Conservation (phyloP, 2,888 invertebrate species). For the Plebejus argus region DNA sequence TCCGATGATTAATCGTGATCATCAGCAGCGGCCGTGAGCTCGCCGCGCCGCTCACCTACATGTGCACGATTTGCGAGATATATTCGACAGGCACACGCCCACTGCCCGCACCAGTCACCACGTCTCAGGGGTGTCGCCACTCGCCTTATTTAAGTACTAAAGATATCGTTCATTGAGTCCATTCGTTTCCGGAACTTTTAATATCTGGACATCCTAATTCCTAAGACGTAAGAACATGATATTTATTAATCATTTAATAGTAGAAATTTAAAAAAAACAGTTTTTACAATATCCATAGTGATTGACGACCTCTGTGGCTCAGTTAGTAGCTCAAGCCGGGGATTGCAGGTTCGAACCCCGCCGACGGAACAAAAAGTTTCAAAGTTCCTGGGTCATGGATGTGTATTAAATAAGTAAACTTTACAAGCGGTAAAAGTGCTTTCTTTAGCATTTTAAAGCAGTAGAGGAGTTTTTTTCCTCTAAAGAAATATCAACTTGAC, state of each 20-base stretch:
- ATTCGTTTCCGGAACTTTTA: not conserved
- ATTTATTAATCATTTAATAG: no score
- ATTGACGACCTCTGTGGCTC: no score
- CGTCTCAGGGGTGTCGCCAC: not conserved
- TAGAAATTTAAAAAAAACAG: no score
- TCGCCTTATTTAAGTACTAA: not conserved
- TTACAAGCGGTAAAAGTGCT: no score
- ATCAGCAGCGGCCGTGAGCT: slow-evolving; percentile 15
- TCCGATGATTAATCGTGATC: slow-evolving; percentile 3
- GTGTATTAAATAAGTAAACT: no score
- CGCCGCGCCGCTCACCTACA: slow-evolving; percentile 1
- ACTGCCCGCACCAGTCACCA: not conserved
- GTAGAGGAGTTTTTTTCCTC: not conserved
- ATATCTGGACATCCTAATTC: no score
- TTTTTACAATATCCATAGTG: no score
- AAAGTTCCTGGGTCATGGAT: no score
- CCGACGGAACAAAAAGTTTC: no score
- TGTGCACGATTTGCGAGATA: slow-evolving; percentile 3
- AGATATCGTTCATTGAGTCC: not conserved
- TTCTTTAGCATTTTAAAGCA: not conserved
- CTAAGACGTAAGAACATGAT: no score
- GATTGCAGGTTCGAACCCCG: no score
- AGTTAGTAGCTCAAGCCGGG: no score
- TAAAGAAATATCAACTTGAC: not conserved
- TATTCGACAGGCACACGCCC: slow-evolving; percentile 6